Base-by-base conservation (phyloP, 2,888 invertebrate species). In the Caenorhabditis virilis region DNA sequence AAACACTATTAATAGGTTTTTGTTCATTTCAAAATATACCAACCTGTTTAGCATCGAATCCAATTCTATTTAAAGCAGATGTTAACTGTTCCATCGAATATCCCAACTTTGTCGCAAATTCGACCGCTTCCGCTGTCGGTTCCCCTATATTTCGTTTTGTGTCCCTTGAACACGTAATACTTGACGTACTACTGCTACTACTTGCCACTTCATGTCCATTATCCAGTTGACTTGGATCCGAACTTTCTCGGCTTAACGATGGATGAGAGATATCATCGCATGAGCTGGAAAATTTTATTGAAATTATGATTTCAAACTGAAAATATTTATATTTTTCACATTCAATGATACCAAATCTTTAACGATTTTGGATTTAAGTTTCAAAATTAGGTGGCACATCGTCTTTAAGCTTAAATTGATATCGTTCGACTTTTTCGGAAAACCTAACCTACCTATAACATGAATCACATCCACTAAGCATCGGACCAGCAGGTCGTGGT, bases 31-130 rank as follows among this genome's bases (percentile, higher is more conserved):
- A 9, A 39, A 39, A 20, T 18, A 6, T 39, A 3, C 39, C 4
- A 16, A 76, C 75, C 55, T 72, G 75, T 38, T 60, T 72, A 0
- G 68, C 65, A 72, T 90, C 89, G 0, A 90, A 88, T 0, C 93
- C 93, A n/a, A 94, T 85, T 77, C 91, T 90, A 73, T 89, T 89
- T 39, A 95, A 84, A 0, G 92, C 94, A 1, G 89, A 89, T 75
- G 90, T 89, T 6, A 94, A 91, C 66, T 92, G 88, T 42, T 88
- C 88, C 83, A 94, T 93, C 0, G 91, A 90, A 85, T 94, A 95
- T 39, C 95, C 95, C 70, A 95, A 86, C 85, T 93, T 93, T 53
- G 93, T 87, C 0, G 92, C 93, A 84, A 93, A 94, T 85, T 94
- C 93, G 66, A 93, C 89, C 80, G 55, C 49, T 63, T 58, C 59